Evolutionary conservation across 2,888 invertebrate genomes (phyloP), one percentile per base, ranked within the genome.

Genomic region (Myathropa florea): DNA sequence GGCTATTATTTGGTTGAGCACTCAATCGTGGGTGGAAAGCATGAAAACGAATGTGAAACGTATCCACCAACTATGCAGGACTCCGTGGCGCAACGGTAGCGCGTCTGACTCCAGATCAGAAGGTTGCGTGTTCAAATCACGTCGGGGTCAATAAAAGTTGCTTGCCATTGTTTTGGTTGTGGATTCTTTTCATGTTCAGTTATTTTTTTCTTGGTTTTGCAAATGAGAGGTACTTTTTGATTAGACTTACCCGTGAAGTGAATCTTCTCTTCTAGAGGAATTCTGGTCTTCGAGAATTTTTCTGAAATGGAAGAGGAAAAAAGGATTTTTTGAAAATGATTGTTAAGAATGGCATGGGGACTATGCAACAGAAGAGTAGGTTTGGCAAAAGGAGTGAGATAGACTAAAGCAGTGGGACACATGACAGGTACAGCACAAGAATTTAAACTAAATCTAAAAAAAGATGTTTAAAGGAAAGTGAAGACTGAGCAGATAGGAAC

Each of bases 51-150:
- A 18, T 6, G 23, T 6, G 36, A 70, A 61, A 23, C 71, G 6
- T 12, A 39, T 18, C 4, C 60, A n/a, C 4, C 0, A 7, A 14
- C 9, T 0, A 10, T 21, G 61, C 2, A 64, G 65, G 89, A 89
- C 90, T 90, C 89, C 90, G 90, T 90, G 89, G 90, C 90, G 90
- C 89, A 90, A 90, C 88, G 90, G 90, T 90, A 90, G 90, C 90
- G 90, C 90, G 89, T 89, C 90, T 90, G 90, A 89, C 89, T 85
- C 85, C 88, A 89, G 89, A 89, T 90, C 90, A 90, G 90, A 90
- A 90, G 90, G 90, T 90, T 90, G 89, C 90, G 90, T 90, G 90
- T 90, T 90, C 90, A 89, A 90, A 90, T 90, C 90, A 90, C 90
- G 90, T 89, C 90, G 90, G 90, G 88, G 89, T 90, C 89, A 89